Base-by-base conservation (phyloP, 1,140 invertebrate genomes). In the Riptortus pedestris region DNA sequence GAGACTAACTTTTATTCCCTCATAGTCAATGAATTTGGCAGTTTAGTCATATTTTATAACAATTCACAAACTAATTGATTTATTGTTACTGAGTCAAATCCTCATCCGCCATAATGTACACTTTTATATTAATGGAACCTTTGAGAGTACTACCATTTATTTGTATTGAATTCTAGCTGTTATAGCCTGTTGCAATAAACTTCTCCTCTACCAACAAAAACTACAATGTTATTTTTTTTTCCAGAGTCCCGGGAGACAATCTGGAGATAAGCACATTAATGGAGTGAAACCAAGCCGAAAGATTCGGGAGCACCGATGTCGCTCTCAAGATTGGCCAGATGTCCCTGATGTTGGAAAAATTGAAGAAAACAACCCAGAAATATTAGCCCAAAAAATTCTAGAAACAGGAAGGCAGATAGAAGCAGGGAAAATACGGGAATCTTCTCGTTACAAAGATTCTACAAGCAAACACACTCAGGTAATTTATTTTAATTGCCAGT, bases 251-350 rank as follows among this genome's bases (percentile, higher is more conserved):
- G 43, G 43, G 20, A 45, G 20, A 14, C 2, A 14, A n/a, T 45
- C 43, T n/a, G 20, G n/a, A 18, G 58, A 67, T 14, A 61, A 62
- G 33, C 33, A n/a, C n/a, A 29, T 57, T 43, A 62, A 55, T 57
- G 62, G 62, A 26, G 28, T 64, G 2, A 69, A 69, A 33, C 57
- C 64, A 5, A 65, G 57, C 22, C 78, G 86, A 1, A 88, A 88
- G 71, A 81, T 78, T 43, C 77, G 87, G 26, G 87, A 90, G 62
- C 81, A 84, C 63, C 79, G 88, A 1, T 84, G 85, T 2, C 77
- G 88, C 2, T 90, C 87, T 1, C 90, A 92, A 73, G 90, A 93
- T 70, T 93, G 90, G 90, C 90, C 90, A 0, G 88, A 91, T 67
- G 87, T 93, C 26, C 90, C 90, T 0, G 88, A 91, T 68, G 83